Conservation (phyloP, 2,888 invertebrate genomes). For the Drosophila buzzatii region DNA sequence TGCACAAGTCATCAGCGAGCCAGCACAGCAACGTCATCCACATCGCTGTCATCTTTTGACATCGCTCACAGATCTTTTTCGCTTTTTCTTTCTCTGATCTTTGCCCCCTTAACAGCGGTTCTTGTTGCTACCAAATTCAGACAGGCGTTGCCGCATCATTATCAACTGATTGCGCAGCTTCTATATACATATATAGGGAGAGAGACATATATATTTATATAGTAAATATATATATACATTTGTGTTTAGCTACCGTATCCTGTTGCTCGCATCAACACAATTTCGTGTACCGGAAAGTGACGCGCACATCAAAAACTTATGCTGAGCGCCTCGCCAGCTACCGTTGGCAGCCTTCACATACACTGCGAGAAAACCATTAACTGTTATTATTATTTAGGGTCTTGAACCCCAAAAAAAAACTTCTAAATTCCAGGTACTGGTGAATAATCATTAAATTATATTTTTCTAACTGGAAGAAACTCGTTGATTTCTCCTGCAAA, state of each 20-base stretch:
- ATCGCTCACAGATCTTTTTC: conserved; percentile 34
- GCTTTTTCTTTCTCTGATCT: conserved; percentile 29
- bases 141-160: conserved; percentile 76
- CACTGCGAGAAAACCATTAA: conserved; percentile 5
- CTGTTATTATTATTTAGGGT: not conserved
- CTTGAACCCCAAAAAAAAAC: not conserved
- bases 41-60: conserved; percentile 63
- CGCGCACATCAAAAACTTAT: conserved; percentile 24
- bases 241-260: conserved; percentile 59
- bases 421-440: not conserved
- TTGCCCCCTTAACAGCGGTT: conserved; percentile 62
- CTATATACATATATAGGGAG: conserved; percentile 2
- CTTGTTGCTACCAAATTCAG: conserved; percentile 45
- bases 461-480: not conserved
- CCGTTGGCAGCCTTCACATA: not conserved
- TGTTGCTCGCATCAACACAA: conserved; percentile 45
- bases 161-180: conserved; percentile 58
- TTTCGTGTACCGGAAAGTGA: conserved; percentile 60
- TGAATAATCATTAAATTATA: not conserved
- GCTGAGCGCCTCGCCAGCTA: not conserved
- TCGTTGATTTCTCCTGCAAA: not conserved
- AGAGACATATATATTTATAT: not conserved
- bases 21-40: conserved; percentile 61
- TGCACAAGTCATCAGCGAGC: conserved; percentile 75
- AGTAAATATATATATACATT: not conserved